Evolutionary conservation across 2,888 invertebrate genomes (phyloP), one percentile per base, ranked within the genome.

Genomic region (Dysmachus trigonus): DNA sequence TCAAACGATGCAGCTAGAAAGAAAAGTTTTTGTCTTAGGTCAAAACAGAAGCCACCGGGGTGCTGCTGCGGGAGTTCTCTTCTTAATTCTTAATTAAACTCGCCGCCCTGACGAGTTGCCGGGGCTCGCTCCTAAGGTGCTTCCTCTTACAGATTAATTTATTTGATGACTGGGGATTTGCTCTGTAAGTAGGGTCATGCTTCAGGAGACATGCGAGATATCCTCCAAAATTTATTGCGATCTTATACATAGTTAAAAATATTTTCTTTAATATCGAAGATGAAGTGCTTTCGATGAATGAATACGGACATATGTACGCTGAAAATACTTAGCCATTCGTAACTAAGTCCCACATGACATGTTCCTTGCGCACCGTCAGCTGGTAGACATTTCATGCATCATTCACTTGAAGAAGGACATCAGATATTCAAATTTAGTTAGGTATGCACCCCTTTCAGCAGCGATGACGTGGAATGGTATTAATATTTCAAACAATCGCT

Each of bases 11-110:
- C 15, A 73, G 38, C 76, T 13, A 35, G 38, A 76, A 76, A 35
- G 38, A 76, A 76, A 76, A 76, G 38, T 35, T 38, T 76, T 76
- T 76, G 76, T 76, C 76, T 76, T 76, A 76, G 76, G 76, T 76
- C 76, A 76, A 38, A 76, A 38, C 73, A 31, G 10, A 31, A 31
- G 31, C 73, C 31, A 73, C 77, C 30, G 41, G 62, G 62, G 62
- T 62, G 62, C 62, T 62, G 62, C 62, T 18, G 62, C 62, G 62
- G 62, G 62, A 22, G 62, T 62, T 62, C 62, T 10, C 22, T 8
- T 18, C 62, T 62, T 62, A 62, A 62, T 62, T 62, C 62, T 62
- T 62, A 62, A 62, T 62, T 62, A 62, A 62, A 62, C 62, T 62
- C 22, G 62, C 62, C 27, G 62, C 22, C 62, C 27, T 62, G 62